Evolutionary conservation across 2,888 invertebrate species (phyloP).

Genomic region (Orchesella flavescens): DNA sequence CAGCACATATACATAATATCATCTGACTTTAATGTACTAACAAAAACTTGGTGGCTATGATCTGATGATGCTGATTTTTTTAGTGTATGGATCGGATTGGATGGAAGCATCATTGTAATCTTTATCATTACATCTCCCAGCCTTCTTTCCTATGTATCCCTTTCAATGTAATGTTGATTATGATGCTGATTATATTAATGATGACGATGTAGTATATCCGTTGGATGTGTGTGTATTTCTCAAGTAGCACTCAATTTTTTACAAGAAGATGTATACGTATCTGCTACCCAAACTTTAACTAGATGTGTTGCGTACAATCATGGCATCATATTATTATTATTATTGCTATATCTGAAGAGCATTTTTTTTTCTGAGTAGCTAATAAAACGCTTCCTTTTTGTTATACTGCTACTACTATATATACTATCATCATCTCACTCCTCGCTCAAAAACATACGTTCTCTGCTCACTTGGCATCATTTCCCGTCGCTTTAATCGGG

Average conservation of each 20-base stretch:
- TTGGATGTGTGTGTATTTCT: background rate
- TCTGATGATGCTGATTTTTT: conserved; percentile 5
- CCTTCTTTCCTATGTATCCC: conserved; percentile 7
- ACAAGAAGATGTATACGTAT: too few species aligned
- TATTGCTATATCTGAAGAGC: too few species aligned
- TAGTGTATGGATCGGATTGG: conserved; percentile 13
- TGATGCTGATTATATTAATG: conserved; percentile 35
- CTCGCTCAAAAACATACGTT: background rate
- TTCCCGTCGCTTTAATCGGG: conserved; percentile 58
- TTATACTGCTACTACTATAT: background rate
- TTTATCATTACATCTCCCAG: conserved; percentile 15
- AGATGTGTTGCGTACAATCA: too few species aligned
- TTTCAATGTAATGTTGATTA: conserved; percentile 32
- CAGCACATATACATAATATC: conserved; percentile 23
- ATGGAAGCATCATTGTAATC: conserved; percentile 32
- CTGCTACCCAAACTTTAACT: too few species aligned
- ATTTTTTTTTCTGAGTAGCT: too few species aligned
- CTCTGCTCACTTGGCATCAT: conserved; percentile 36
- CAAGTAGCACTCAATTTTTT: too few species aligned
- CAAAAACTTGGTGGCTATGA: conserved; percentile 13
- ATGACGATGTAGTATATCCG: conserved; percentile 37
- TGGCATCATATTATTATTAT: too few species aligned
- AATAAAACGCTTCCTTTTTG: background rate
- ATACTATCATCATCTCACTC: background rate
- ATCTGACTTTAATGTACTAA: conserved; percentile 26